A percentile compares a stretch with the other conserved stretches of the same genome.
These are phyloP conservation scores for Phymastichus coffea DNA, from an alignment of 1,140 invertebrate species.

Conservation along the genomic window DNA sequence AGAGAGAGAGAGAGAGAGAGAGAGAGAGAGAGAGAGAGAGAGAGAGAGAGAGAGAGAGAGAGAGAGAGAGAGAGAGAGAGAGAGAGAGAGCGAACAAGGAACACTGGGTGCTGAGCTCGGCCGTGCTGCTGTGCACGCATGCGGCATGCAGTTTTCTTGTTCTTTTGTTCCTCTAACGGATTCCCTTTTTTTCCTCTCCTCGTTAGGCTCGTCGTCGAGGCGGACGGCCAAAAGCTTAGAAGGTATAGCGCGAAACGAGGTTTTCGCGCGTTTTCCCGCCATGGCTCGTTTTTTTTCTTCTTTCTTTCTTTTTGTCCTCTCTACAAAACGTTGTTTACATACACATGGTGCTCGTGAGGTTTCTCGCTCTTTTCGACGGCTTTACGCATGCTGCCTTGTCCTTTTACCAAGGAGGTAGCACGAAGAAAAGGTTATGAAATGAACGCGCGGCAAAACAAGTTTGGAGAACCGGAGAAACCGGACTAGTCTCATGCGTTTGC, in stretches of 20 bases:
- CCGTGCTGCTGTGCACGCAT: constrained; percentile 8
- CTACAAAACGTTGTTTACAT: constrained; percentile 26
- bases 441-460: background rate
- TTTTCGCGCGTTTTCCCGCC: too few relatives aligned
- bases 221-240: too few relatives aligned
- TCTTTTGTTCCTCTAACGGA: too few relatives aligned
- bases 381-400: too few relatives aligned
- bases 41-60: background rate
- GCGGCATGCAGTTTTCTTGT: constrained; percentile 1
- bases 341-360: constrained; percentile 30
- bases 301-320: background rate
- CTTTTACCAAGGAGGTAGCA: background rate
- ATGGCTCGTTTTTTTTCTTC: background rate
- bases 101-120: background rate
- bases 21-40: background rate
- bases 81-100: too few relatives aligned
- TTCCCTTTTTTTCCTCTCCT: too few relatives aligned
- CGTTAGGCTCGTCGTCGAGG: too few relatives aligned
- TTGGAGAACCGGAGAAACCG: background rate
- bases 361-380: background rate
- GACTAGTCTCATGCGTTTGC: too few relatives aligned
- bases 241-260: too few relatives aligned
- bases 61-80: background rate
- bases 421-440: background rate
- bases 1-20: too few relatives aligned